phyloP scores from a whole-genome alignment of 2,797 vertebrate species.

The Semaprochilodus insignis region DNA sequence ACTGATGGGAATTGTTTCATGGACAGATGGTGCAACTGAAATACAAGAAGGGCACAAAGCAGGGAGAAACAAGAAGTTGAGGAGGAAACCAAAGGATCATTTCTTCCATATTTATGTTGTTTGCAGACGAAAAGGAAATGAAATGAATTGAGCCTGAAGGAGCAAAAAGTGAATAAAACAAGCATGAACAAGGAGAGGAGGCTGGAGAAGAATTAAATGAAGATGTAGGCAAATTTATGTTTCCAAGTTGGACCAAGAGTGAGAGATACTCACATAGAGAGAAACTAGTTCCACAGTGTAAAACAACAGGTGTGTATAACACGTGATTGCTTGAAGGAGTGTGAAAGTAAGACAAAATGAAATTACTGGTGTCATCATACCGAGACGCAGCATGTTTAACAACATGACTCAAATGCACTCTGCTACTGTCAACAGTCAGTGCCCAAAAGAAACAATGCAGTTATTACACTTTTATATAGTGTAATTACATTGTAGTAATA shows the following conservation, averaged over 20 bases:
- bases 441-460: background rate
- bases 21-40: conserved; percentile 57
- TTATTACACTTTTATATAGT: background rate
- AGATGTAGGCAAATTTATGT: background rate
- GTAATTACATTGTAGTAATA: background rate
- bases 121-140: background rate
- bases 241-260: background rate
- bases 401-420: background rate
- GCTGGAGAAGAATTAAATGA: background rate
- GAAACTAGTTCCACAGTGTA: background rate
- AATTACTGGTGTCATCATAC: background rate
- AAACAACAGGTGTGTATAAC: background rate
- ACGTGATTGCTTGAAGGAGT: background rate
- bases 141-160: background rate
- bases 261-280: background rate
- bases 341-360: conserved; percentile 1
- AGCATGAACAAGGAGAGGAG: too few species aligned
- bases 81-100: background rate
- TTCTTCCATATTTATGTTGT: background rate
- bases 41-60: conserved; percentile 62
- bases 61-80: conserved; percentile 58
- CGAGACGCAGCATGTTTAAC: background rate
- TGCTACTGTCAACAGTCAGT: background rate
- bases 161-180: background rate
- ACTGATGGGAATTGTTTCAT: background rate